Base-by-base conservation (phyloP, 2,888 invertebrate species). In the Drepanosiphum platanoidis region DNA sequence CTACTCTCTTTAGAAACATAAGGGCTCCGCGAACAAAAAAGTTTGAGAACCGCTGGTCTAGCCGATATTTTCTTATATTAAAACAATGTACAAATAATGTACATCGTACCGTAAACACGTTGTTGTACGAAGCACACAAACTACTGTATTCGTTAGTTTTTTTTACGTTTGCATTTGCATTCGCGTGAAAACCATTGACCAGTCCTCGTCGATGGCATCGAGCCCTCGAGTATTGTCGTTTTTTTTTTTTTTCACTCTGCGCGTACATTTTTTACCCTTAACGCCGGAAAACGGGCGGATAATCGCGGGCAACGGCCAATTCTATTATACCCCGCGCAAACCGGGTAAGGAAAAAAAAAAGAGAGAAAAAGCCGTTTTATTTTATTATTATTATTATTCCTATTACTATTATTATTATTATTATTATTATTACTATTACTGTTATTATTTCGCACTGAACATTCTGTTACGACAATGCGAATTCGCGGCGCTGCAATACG, bases 361-460 rank as follows among this genome's bases (percentile, higher is more conserved):
- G 9, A 52, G 34, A 58, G 5, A 75, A 75, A 68, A 68, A 22
- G 82, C 74, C 1, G 74, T 83, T 83, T 64, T 61, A 58, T 71
- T 81, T 81, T 81, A 71, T 83, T 64, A 71, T 52, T 58, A 71
- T 52, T 39, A 22, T 27, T 52, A 68, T 80, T 80, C 58, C 36
- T 68, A 22, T 61, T 68, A 68, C 42, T 32, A 61, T 72, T 64
- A n/a, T n/a, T n/a, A n/a, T n/a, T n/a, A n/a, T n/a, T n/a, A n/a
- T n/a, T n/a, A n/a, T n/a, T n/a, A n/a, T 52, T 58, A 71, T 52
- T 39, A 22, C n/a, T 52, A 68, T 80, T 80, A 72, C 36, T 68
- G 36, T 61, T 68, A 68, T 64, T 32, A 61, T 72, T 64, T 42
- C 27, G 11, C n/a, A n/a, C 32, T 42, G 58, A 64, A 72, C 64